Evolutionary conservation across 2,113 vertebrate species (phyloP).

Genomic region (Pongo abelii): DNA sequence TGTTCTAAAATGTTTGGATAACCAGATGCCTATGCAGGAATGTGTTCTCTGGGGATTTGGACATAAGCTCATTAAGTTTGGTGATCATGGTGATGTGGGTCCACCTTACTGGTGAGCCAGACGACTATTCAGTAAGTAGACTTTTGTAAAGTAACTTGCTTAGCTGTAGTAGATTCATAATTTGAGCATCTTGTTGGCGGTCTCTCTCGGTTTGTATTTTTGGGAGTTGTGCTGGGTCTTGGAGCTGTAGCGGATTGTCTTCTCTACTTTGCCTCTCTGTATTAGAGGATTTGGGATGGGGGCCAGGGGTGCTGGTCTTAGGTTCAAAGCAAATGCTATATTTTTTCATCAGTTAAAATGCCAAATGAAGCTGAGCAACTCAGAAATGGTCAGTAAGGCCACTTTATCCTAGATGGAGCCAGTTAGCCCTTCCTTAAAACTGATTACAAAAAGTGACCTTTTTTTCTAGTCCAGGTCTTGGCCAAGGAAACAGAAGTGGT

Average conservation of each 20-base stretch:
- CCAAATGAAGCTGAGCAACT: neutral
- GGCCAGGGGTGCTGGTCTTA: neutral
- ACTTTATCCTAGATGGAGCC: neutral
- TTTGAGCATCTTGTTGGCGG: neutral
- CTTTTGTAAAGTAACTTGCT: neutral
- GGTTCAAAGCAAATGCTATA: neutral
- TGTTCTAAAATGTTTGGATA: neutral
- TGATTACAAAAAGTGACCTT: neutral
- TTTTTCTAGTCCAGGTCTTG: neutral
- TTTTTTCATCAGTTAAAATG: neutral
- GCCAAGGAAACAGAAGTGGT: neutral
- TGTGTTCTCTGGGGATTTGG: neutral
- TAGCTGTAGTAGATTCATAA: neutral
- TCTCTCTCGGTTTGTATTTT: neutral
- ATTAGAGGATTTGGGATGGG: neutral
- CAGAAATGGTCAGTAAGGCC: neutral
- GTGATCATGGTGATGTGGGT: neutral
- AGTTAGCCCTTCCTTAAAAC: neutral
- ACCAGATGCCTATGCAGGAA: neutral
- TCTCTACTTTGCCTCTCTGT: neutral
- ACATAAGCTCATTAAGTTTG: neutral
- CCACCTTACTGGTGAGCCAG: neutral
- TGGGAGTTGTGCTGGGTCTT: neutral
- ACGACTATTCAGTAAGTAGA: neutral
- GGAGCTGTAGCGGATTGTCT: neutral